Conservation (phyloP, 2,888 invertebrate genomes). For the Lepidonotus clava region DNA sequence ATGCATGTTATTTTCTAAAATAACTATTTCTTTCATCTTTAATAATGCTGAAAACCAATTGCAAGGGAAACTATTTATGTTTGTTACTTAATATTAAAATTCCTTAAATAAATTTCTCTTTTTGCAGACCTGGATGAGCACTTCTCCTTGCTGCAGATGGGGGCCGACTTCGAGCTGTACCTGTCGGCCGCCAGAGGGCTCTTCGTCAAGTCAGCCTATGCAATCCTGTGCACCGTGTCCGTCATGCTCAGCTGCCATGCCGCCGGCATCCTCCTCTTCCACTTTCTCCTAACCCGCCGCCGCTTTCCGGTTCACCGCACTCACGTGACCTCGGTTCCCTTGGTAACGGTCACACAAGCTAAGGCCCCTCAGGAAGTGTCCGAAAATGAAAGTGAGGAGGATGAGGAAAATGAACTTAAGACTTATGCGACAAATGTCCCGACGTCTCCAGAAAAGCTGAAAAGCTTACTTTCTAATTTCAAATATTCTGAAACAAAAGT, state of each 20-base stretch:
- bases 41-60: too few species aligned
- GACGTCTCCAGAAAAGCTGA: slow-evolving; percentile 54
- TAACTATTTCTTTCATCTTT: too few species aligned
- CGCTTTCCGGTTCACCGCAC: slow-evolving; percentile 58
- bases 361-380: slow-evolving; percentile 50
- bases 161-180: slow-evolving; percentile 55
- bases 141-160: slow-evolving; percentile 47
- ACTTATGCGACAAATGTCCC: slow-evolving; percentile 37
- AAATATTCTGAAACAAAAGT: slow-evolving; percentile 58
- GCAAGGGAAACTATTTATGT: too few species aligned
- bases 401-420: slow-evolving; percentile 55
- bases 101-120: too few species aligned
- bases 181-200: slow-evolving; percentile 59
- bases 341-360: not conserved
- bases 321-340: slow-evolving; percentile 56
- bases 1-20: too few species aligned
- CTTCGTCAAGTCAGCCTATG: slow-evolving; percentile 60
- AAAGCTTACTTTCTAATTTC: slow-evolving; percentile 44
- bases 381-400: slow-evolving; percentile 52
- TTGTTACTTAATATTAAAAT: too few species aligned
- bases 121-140: slow-evolving; percentile 49
- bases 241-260: slow-evolving; percentile 63
- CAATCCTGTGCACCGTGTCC: slow-evolving; percentile 59
- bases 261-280: slow-evolving; percentile 61
- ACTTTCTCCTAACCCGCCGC: slow-evolving; percentile 60